phyloP scores from a whole-genome alignment of 2,888 invertebrate genomes.

The Xanthostigma xanthostigma region DNA sequence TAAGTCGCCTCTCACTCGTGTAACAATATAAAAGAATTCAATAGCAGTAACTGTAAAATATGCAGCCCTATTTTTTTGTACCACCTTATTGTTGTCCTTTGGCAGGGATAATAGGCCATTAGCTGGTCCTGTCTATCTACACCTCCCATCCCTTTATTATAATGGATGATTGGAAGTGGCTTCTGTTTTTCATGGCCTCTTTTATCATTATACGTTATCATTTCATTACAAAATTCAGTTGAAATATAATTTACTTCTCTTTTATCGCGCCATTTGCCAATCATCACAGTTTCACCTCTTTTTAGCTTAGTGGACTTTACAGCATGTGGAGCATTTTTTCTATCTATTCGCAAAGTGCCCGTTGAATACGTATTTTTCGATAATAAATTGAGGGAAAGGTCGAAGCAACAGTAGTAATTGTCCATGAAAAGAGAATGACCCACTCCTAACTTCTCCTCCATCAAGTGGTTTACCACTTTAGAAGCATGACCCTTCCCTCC shows the following conservation, averaged over 20 bases:
- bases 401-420: constrained; percentile 15
- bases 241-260: too few relatives aligned
- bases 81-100: constrained; percentile 7
- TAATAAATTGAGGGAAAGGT: constrained; percentile 10
- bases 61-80: constrained; percentile 6
- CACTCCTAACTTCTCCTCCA: constrained; percentile 9
- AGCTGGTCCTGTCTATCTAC: constrained; percentile 7
- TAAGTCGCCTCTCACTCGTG: too few relatives aligned
- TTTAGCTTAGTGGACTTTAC: constrained; percentile 11
- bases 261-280: too few relatives aligned
- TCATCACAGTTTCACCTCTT: constrained; percentile 10
- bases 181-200: neutral
- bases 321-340: too few relatives aligned
- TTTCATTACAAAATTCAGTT: too few relatives aligned
- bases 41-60: constrained; percentile 2
- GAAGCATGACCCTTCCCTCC: constrained; percentile 9
- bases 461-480: constrained; percentile 13
- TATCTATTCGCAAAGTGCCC: too few relatives aligned
- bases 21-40: too few relatives aligned
- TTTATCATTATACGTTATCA: neutral
- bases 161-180: constrained; percentile 4
- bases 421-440: constrained; percentile 16
- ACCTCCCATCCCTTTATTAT: constrained; percentile 4
- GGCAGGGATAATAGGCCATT: constrained; percentile 5
- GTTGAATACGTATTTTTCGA: constrained; percentile 12